Conservation (phyloP, 2,888 invertebrate genomes). For the Adela reaumurella region DNA sequence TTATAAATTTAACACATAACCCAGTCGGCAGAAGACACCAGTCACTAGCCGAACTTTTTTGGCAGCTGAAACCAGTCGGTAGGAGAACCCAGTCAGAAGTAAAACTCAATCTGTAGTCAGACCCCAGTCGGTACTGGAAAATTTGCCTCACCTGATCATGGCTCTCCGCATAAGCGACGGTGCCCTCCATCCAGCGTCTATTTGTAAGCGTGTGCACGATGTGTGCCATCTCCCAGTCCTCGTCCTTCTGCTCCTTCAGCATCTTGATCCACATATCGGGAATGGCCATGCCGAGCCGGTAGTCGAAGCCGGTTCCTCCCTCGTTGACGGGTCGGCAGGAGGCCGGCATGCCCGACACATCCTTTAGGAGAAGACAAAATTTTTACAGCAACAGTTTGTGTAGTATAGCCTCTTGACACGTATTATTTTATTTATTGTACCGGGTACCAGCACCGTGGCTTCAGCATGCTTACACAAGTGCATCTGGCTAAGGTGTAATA, state of each 20-base stretch:
- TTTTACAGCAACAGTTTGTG: neutral
- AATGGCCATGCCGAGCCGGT: slow-evolving; percentile 97
- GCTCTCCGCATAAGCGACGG: slow-evolving; percentile 97
- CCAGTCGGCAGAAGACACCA: no score
- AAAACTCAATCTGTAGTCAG: no score
- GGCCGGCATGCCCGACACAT: slow-evolving; percentile 99
- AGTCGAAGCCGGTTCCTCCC: slow-evolving; percentile 96
- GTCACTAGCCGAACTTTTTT: no score
- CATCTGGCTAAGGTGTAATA: no score
- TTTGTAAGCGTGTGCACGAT: slow-evolving; percentile 92
- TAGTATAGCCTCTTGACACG: no score
- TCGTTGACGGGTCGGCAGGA: slow-evolving; percentile 90
- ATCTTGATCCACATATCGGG: slow-evolving; percentile 98
- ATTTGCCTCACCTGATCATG: slow-evolving; percentile 92
- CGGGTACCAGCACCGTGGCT: no score
- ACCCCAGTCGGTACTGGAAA: no score
- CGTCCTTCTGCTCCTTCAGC: slow-evolving; percentile 78
- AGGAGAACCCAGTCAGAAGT: no score
- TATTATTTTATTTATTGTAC: no score
- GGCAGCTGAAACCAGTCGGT: no score
- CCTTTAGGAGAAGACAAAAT: slow-evolving; percentile 46
- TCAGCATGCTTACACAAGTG: no score
- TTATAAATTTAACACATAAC: no score
- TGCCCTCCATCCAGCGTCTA: slow-evolving; percentile 91
- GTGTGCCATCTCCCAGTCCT: slow-evolving; percentile 90